These are phyloP conservation scores for Thymelicus lineola DNA, from an alignment of 2,888 invertebrate species.

Conservation along the genomic window DNA sequence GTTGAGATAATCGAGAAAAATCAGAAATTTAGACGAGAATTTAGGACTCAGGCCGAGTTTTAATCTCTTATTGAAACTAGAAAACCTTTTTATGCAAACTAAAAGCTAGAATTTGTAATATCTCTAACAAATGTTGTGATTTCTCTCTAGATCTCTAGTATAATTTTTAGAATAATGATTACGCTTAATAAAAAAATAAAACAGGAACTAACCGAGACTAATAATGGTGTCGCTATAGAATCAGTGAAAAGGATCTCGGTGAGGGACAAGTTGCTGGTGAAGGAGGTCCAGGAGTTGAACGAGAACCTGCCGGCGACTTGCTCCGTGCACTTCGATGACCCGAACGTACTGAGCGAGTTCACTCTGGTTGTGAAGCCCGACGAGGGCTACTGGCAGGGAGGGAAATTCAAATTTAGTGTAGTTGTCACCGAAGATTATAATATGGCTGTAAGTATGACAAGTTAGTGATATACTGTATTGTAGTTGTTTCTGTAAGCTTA, in stretches of 20 bases:
- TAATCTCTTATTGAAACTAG: not conserved
- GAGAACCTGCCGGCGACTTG: slow-evolving; percentile 93
- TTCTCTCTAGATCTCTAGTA: slow-evolving; percentile 20
- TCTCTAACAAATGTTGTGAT: slow-evolving; percentile 30
- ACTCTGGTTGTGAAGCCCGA: slow-evolving; percentile 91
- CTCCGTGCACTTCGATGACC: slow-evolving; percentile 92
- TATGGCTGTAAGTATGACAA: slow-evolving; percentile 91
- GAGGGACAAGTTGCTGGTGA: slow-evolving; percentile 91
- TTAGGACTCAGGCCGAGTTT: not conserved
- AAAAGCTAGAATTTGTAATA: slow-evolving; percentile 22
- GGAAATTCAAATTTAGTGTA: slow-evolving; percentile 94
- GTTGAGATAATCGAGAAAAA: not conserved
- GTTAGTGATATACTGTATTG: not conserved
- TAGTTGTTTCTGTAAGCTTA: not conserved
- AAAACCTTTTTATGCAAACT: not conserved
- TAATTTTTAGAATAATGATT: slow-evolving; percentile 83
- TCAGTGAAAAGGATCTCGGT: slow-evolving; percentile 87
- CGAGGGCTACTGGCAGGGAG: slow-evolving; percentile 96
- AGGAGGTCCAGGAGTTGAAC: slow-evolving; percentile 95
- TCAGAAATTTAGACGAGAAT: not conserved
- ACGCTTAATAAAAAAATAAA: slow-evolving; percentile 90
- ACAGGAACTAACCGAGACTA: slow-evolving; percentile 83
- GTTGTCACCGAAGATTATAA: slow-evolving; percentile 97
- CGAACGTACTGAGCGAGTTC: slow-evolving; percentile 93
- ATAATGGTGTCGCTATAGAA: slow-evolving; percentile 70